Conservation (phyloP, 2,113 vertebrate genomes). For the Pteruthius melanotis region DNA sequence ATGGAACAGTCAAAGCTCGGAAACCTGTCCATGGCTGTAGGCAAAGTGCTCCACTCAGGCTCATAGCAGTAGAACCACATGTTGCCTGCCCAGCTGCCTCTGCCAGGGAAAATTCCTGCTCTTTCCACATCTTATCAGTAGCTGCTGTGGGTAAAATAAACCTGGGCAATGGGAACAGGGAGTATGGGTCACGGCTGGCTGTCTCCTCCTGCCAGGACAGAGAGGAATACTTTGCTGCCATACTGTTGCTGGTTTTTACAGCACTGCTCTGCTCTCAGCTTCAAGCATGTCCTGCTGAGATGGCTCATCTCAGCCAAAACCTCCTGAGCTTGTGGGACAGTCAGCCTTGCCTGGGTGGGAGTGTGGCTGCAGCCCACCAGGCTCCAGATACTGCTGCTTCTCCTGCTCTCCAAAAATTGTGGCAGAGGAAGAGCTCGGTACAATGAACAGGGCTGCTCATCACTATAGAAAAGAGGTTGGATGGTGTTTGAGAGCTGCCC, state of each 20-base stretch:
- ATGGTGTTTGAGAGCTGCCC: not conserved
- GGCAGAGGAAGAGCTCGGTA: not conserved
- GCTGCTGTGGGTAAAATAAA: not conserved
- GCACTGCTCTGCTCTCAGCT: not conserved
- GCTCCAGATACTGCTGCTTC: not conserved
- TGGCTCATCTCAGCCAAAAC: not conserved
- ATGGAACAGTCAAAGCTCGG: not conserved
- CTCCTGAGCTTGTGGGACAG: not conserved
- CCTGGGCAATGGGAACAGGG: not conserved
- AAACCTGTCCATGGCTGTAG: not conserved
- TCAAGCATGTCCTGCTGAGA: not conserved
- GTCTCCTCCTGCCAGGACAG: not conserved
- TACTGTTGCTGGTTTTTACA: not conserved
- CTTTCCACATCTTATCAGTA: slow-evolving; percentile 1
- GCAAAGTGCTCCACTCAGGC: not conserved
- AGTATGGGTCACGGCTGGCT: not conserved
- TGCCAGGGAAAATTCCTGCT: slow-evolving; percentile 20
- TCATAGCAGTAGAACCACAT: not conserved
- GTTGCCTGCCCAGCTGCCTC: not conserved
- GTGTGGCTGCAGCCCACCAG: not conserved
- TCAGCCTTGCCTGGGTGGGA: not conserved
- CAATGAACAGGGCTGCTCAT: not conserved
- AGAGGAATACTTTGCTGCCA: not conserved
- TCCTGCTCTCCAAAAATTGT: not conserved
- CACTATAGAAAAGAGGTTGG: not conserved